A percentile compares a stretch with the other conserved stretches of the same genome.
These are phyloP conservation scores for Pseudorasbora parva DNA, from an alignment of 2,113 vertebrate genomes.

Conservation along the genomic window DNA sequence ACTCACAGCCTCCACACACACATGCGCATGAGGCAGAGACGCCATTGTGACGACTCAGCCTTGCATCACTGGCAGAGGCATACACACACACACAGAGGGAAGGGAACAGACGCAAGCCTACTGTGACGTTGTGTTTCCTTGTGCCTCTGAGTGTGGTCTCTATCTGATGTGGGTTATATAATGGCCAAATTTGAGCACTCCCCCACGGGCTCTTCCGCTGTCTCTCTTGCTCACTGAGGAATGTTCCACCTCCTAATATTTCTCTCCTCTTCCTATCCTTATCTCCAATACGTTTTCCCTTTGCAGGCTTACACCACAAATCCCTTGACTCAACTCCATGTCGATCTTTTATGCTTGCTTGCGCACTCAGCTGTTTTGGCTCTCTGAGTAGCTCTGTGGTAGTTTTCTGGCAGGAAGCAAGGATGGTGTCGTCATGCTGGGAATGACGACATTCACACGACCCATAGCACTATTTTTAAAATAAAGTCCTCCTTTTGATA, in stretches of 20 bases:
- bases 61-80: conserved; percentile 53
- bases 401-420: not conserved
- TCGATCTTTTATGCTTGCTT: not conserved
- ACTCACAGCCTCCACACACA: no score
- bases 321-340: conserved; percentile 35
- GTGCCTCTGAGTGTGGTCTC: conserved; percentile 52
- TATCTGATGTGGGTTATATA: conserved; percentile 69
- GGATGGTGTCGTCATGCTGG: not conserved
- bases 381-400: not conserved
- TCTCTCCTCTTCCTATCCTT: not conserved
- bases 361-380: not conserved
- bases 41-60: conserved; percentile 50
- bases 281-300: not conserved
- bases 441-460: not conserved
- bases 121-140: conserved; percentile 53
- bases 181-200: conserved; percentile 59
- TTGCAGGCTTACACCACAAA: not conserved
- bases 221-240: not conserved
- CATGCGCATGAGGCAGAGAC: no score
- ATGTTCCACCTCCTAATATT: not conserved
- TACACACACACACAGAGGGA: conserved; percentile 46
- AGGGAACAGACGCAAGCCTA: conserved; percentile 52
- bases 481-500: not conserved
- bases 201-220: conserved; percentile 24
- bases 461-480: not conserved